phyloP scores from a whole-genome alignment of 1,140 invertebrate species.

The Gryllus bimaculatus region DNA sequence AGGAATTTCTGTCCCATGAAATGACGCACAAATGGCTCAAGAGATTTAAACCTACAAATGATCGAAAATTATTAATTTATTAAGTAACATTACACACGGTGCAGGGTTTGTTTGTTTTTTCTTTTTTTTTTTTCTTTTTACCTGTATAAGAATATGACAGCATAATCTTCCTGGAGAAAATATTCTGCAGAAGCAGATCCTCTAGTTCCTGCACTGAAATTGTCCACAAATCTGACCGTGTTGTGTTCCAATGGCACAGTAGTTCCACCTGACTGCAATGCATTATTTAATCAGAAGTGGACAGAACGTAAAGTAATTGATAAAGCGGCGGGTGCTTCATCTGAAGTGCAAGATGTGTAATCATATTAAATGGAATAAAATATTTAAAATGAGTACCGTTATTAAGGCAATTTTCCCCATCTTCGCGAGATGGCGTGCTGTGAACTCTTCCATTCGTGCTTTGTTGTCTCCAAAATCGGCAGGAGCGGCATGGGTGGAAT shows the following conservation, averaged over 20 bases:
- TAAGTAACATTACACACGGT: neutral
- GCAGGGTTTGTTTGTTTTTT: neutral
- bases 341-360: neutral
- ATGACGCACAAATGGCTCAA: conserved; percentile 83
- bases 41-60: conserved; percentile 49
- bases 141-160: conserved; percentile 71
- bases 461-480: conserved; percentile 61
- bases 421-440: conserved; percentile 47
- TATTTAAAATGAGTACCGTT: conserved; percentile 47
- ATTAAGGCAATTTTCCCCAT: conserved; percentile 59
- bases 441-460: conserved; percentile 58
- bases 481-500: conserved; percentile 60
- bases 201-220: conserved; percentile 93
- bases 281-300: neutral
- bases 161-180: conserved; percentile 74
- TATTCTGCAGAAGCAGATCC: conserved; percentile 93
- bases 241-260: conserved; percentile 93
- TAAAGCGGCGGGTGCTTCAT: neutral
- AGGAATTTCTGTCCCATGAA: conserved; percentile 70
- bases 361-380: neutral
- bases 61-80: neutral
- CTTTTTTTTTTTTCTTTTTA: conserved; percentile 26
- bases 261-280: conserved; percentile 80
- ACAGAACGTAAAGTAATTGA: neutral
- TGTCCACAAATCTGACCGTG: conserved; percentile 95